These are phyloP conservation scores for Hephaestus fuliginosus DNA, from an alignment of 2,797 vertebrate genomes.

Conservation along the genomic window DNA sequence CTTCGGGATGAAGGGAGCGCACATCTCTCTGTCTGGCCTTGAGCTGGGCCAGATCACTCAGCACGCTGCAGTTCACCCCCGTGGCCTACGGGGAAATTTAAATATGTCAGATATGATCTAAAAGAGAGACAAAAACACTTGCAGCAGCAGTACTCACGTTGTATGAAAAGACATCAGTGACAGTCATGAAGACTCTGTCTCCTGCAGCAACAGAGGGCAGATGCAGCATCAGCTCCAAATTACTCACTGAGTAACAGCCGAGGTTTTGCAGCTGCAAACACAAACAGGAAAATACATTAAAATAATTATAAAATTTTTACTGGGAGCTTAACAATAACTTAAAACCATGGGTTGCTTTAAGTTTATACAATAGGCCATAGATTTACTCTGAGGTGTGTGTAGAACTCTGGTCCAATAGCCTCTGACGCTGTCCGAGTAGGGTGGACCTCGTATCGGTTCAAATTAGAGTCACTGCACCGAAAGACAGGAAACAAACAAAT, in stretches of 20 bases:
- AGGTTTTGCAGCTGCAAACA: constrained; percentile 91
- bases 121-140: neutral
- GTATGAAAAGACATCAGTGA: constrained; percentile 86
- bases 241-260: constrained; percentile 89
- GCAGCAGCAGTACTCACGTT: constrained; percentile 88
- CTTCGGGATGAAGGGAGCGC: constrained; percentile 86
- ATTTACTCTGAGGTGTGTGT: constrained; percentile 90
- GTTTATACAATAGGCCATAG: neutral
- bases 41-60: constrained; percentile 79
- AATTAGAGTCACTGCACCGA: constrained; percentile 87
- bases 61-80: constrained; percentile 88
- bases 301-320: neutral
- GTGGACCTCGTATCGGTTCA: constrained; percentile 94
- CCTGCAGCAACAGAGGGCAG: constrained; percentile 89
- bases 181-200: constrained; percentile 86
- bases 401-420: constrained; percentile 91
- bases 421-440: constrained; percentile 86
- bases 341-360: neutral
- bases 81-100: constrained; percentile 72
- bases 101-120: constrained; percentile 34
- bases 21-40: constrained; percentile 78
- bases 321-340: neutral
- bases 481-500: neutral
- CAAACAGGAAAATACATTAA: constrained; percentile 20
- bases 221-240: constrained; percentile 86